Evolutionary conservation across 2,113 vertebrate genomes (phyloP).

Genomic region (Macquaria ambigua): DNA sequence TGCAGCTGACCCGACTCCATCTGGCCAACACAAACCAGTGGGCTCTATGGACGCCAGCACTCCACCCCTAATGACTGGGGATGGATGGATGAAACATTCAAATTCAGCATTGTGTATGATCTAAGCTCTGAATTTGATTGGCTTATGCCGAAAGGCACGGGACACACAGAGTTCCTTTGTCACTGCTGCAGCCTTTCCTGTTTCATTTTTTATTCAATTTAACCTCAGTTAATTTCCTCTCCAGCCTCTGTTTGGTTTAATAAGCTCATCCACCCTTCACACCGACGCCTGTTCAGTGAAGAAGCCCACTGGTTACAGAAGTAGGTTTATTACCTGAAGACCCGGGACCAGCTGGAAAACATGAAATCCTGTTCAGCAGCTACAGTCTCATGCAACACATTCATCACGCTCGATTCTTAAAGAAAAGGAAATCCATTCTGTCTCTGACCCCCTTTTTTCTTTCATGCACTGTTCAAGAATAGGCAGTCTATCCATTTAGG

Average conservation of each 20-base stretch:
- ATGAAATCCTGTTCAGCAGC: neutral
- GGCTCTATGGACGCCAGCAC: conserved; percentile 10
- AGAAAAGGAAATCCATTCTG: neutral
- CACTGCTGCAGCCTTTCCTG: conserved; percentile 7
- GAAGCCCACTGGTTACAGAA: neutral
- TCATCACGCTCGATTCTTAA: neutral
- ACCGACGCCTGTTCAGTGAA: neutral
- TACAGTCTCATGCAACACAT: conserved; percentile 1
- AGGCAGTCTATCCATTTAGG: conserved; percentile 72
- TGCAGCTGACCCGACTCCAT: conserved; percentile 66
- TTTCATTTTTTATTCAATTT: conserved; percentile 43
- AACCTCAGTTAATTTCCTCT: conserved; percentile 52
- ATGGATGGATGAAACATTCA: neutral
- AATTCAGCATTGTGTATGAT: conserved; percentile 10
- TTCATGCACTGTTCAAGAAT: conserved; percentile 60
- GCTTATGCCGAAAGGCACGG: neutral
- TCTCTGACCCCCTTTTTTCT: conserved; percentile 50
- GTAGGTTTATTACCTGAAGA: neutral
- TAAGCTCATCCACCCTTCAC: conserved; percentile 12
- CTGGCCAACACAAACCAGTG: conserved; percentile 26
- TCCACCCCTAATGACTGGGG: conserved; percentile 16
- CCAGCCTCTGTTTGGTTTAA: conserved; percentile 31
- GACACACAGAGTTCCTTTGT: conserved; percentile 30
- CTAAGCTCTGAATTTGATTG: conserved; percentile 20
- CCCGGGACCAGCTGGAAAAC: neutral